phyloP scores from a whole-genome alignment of 2,113 vertebrate genomes.

The Sylvia atricapilla region DNA sequence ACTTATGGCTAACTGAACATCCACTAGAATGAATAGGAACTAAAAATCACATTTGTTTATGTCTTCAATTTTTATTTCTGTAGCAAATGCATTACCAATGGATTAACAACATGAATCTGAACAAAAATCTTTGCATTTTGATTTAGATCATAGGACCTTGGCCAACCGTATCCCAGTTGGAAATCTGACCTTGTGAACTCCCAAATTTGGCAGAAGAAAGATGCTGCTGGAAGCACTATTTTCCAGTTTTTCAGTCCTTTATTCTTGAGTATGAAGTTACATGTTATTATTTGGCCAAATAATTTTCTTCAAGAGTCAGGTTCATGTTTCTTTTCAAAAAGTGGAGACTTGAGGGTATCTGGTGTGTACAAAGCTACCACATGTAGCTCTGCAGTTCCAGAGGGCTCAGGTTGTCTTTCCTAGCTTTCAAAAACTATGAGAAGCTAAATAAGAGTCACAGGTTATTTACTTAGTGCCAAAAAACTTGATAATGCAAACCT shows the following conservation, averaged over 20 bases:
- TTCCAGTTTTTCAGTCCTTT: constrained; percentile 10
- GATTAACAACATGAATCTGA: neutral
- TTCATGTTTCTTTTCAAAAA: neutral
- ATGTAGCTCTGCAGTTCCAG: neutral
- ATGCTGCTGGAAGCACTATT: neutral
- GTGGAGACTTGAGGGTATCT: neutral
- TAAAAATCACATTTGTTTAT: neutral
- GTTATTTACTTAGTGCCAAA: neutral
- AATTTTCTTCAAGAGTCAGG: neutral
- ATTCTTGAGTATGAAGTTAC: neutral
- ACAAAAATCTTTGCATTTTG: neutral
- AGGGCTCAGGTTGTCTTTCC: neutral
- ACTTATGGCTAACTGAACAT: neutral
- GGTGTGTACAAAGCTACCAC: neutral
- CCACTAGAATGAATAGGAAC: neutral
- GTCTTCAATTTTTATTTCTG: neutral
- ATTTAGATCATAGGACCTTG: neutral
- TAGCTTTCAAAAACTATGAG: neutral
- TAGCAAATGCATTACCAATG: neutral
- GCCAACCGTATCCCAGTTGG: neutral
- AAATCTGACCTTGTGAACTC: neutral
- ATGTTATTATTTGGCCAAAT: neutral
- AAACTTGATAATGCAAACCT: neutral
- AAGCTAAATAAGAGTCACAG: neutral
- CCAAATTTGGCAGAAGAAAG: neutral